Evolutionary conservation across 2,888 invertebrate species (phyloP).

Genomic region (Chloromyia formosa): DNA sequence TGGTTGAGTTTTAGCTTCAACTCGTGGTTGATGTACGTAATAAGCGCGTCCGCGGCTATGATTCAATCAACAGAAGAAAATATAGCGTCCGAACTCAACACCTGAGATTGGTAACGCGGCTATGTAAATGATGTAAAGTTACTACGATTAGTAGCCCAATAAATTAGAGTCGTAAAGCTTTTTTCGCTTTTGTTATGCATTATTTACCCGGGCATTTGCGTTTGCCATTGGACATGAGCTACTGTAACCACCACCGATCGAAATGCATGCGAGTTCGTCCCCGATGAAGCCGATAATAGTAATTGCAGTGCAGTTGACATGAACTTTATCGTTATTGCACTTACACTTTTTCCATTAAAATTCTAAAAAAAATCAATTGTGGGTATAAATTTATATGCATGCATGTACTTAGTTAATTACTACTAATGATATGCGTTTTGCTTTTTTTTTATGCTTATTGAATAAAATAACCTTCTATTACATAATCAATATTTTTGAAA

Average conservation of each 20-base stretch:
- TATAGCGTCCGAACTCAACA: not conserved
- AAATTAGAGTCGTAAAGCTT: conserved; percentile 14
- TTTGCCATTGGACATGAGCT: not conserved
- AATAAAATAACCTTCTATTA: no score
- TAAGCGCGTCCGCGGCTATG: not conserved
- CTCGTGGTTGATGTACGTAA: not conserved
- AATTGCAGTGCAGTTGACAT: conserved; percentile 22
- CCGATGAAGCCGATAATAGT: not conserved
- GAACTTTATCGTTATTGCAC: conserved; percentile 1
- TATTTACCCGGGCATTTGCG: not conserved
- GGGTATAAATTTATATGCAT: no score
- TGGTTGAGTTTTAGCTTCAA: not conserved
- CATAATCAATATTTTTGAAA: no score
- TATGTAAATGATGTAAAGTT: conserved; percentile 12
- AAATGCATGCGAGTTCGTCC: not conserved
- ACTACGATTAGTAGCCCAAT: not conserved
- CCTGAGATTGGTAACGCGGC: not conserved
- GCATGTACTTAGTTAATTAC: no score
- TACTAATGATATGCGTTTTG: no score
- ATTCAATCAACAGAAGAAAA: conserved; percentile 22
- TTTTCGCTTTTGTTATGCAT: not conserved
- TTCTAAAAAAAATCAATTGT: no score
- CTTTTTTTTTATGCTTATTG: no score
- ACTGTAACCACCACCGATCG: not conserved
- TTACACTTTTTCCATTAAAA: no score